Evolutionary conservation across 2,113 vertebrate species (phyloP), one percentile per base, ranked within the genome.

Genomic region (Chrysochloris asiatica): DNA sequence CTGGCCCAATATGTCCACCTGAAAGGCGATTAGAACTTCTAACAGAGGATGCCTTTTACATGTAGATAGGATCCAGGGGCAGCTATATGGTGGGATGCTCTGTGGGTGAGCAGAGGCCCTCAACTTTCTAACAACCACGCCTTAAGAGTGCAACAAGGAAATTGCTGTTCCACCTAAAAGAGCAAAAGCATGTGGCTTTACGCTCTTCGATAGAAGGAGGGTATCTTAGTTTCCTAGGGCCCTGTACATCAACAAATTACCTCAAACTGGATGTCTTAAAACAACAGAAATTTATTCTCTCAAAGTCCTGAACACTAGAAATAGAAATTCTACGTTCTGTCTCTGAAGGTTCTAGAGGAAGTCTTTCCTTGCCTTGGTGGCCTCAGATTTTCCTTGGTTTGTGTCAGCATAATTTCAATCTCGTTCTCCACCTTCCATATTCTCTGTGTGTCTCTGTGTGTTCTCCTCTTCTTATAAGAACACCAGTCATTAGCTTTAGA

Each of bases 21-120:
- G 38, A 43, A 3, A 8, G 38, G 17, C 65, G 24, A 52, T 38
- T 21, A 54, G 56, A 41, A 47, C 19, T 17, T 43, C 69, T 48
- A 12, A n/a, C 13, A 43, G 45, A 47, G 5, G 38, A 13, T 22
- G 38, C 4, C 43, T 86, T 63, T 26, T 45, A 77, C 14, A 41
- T 45, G 10, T 4, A 43, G 38, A 33, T 4, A 41, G 30, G 26
- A 13, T 17, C 21, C 1, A 1, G 17, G 1, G 2, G 48, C 26
- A 54, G 33, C 43, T 6, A 7, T 33, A 12, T 9, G 45, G 21
- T 17, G 14, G 33, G 30, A 2, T 24, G 22, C 1, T 8, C 4
- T 6, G n/a, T n/a, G 69, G 41, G 54, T 5, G 1, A 48, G 28
- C 5, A n/a, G 26, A 54, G 19, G 38, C 6, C 2, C 14, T n/a